Conservation (phyloP, 2,113 vertebrate genomes). For the Brachypodius melanocephalos region DNA sequence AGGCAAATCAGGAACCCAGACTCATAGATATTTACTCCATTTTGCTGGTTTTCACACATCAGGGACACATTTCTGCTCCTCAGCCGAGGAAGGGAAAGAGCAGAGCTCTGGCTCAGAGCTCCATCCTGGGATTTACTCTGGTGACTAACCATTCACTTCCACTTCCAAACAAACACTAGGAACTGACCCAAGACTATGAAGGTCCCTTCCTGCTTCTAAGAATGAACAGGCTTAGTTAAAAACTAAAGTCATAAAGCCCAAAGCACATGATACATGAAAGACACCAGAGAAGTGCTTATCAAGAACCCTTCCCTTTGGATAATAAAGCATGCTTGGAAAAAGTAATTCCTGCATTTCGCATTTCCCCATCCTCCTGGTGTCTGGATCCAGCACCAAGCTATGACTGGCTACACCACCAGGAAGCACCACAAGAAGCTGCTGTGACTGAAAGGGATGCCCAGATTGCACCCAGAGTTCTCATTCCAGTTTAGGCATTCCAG, state of each 20-base stretch:
- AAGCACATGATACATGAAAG: not conserved
- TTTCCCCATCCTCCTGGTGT: not conserved
- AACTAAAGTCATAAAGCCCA: not conserved
- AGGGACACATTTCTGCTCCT: not conserved
- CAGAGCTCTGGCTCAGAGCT: not conserved
- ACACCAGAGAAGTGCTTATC: not conserved
- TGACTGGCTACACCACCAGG: accelerated
- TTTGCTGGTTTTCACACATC: not conserved
- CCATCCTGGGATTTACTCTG: not conserved
- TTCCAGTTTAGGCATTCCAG: not conserved
- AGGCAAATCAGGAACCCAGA: not conserved
- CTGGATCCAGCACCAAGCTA: not conserved
- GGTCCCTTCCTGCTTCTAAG: not conserved
- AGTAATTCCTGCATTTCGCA: not conserved
- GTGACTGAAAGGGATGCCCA: not conserved
- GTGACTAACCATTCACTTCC: not conserved
- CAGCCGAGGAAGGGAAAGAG: not conserved
- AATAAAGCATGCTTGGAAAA: not conserved
- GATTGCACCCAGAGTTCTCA: accelerated
- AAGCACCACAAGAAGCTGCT: not conserved
- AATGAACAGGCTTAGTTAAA: not conserved
- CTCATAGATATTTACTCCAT: not conserved
- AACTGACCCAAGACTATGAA: not conserved
- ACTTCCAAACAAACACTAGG: not conserved
- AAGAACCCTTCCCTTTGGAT: not conserved